Conservation (phyloP, 1,140 invertebrate genomes). For the Hyles vespertilio region DNA sequence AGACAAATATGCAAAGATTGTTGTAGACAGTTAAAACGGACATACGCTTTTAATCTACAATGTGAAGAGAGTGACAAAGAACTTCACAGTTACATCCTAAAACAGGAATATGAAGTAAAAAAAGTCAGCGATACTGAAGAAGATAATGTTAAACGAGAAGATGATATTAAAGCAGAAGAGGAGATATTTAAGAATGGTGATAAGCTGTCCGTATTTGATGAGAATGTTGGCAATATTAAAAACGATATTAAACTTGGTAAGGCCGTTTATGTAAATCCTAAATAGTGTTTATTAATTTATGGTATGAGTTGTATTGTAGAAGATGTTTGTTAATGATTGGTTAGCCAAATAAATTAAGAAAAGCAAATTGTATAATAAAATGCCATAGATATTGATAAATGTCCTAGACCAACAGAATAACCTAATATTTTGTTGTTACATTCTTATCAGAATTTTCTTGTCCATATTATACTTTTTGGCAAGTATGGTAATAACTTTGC, state of each 20-base stretch:
- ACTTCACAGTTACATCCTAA: conserved; percentile 33
- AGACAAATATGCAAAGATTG: conserved; percentile 60
- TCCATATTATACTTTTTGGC: too few relatives aligned
- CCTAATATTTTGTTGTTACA: too few relatives aligned
- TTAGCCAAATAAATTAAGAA: too few relatives aligned
- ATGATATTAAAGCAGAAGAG: conserved; percentile 15
- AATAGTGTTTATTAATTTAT: too few relatives aligned
- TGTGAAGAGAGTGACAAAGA: conserved; percentile 51
- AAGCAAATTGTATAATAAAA: too few relatives aligned
- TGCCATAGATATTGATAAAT: too few relatives aligned
- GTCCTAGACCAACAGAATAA: too few relatives aligned
- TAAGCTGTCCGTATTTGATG: neutral
- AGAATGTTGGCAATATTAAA: conserved; percentile 13
- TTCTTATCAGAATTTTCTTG: too few relatives aligned
- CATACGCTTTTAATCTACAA: conserved; percentile 50
- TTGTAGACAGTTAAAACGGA: conserved; percentile 44
- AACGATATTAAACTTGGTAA: conserved; percentile 38
- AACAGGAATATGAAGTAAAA: conserved; percentile 1
- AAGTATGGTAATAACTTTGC: too few relatives aligned
- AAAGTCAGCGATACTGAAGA: conserved; percentile 17
- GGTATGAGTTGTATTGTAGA: too few relatives aligned
- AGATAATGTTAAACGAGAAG: conserved; percentile 7
- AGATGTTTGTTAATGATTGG: too few relatives aligned
- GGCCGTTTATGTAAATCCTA: neutral
- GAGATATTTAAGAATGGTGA: neutral